Conservation (phyloP, 2,113 vertebrate species). For the Notiomystis cincta region DNA sequence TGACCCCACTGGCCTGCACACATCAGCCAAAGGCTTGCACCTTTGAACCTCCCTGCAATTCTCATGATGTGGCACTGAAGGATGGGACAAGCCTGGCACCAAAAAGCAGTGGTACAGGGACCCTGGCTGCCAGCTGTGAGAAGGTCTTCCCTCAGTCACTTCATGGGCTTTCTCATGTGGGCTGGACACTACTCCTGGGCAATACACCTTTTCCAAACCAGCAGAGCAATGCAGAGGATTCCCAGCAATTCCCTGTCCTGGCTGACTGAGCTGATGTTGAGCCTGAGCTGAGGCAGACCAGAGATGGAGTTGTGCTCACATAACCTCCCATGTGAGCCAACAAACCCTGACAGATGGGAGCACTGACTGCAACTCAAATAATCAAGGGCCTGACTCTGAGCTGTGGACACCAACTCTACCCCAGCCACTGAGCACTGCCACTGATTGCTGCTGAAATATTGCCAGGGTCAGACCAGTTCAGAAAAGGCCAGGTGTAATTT, state of each 20-base stretch:
- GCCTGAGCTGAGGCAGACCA: background rate
- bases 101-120: background rate
- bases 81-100: background rate
- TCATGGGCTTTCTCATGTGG: background rate
- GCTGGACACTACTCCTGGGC: background rate
- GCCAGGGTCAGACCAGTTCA: background rate
- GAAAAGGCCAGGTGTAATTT: background rate
- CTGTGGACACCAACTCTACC: background rate
- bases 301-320: background rate
- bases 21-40: background rate
- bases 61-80: background rate
- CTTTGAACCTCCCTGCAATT: background rate
- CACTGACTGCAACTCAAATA: background rate
- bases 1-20: background rate
- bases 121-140: background rate
- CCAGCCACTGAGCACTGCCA: background rate
- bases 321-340: background rate
- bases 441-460: background rate
- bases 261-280: background rate
- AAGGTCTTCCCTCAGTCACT: background rate
- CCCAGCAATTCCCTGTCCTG: background rate
- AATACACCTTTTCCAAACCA: background rate
- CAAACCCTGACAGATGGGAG: background rate
- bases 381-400: background rate
- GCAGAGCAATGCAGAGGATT: background rate